These are phyloP conservation scores for Nudaria mundana DNA, from an alignment of 2,888 invertebrate genomes.

Conservation along the genomic window DNA sequence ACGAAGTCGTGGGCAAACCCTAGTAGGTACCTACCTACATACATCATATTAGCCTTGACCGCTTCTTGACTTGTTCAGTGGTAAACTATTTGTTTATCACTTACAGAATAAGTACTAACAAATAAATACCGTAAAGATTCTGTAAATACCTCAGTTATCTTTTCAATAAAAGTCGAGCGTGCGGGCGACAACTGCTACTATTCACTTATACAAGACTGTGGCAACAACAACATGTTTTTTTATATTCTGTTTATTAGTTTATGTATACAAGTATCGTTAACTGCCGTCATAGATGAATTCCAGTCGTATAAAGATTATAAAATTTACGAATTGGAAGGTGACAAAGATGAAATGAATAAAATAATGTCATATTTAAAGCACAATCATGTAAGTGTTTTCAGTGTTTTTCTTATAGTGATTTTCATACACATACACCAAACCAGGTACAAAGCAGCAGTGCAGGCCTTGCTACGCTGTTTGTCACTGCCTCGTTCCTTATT, in stretches of 20 bases:
- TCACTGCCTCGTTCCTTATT: no score
- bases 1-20: no score
- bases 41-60: no score
- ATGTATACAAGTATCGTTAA: constrained; percentile 8
- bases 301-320: constrained; percentile 34
- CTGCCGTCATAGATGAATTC: constrained; percentile 14
- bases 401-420: neutral
- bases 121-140: constrained; percentile 10
- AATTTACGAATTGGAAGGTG: constrained; percentile 32
- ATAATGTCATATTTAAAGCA: constrained; percentile 21
- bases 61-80: no score
- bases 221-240: constrained; percentile 19
- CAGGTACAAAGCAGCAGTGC: no score
- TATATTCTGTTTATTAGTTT: constrained; percentile 10
- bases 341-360: constrained; percentile 13
- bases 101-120: no score
- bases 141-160: constrained; percentile 18
- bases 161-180: constrained; percentile 22
- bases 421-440: no score
- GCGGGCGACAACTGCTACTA: constrained; percentile 12
- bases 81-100: no score
- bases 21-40: no score
- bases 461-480: no score
- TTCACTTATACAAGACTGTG: no score
- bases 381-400: constrained; percentile 41